These are phyloP conservation scores for Anthonomus grandis DNA, from an alignment of 1,140 invertebrate genomes.

Conservation along the genomic window DNA sequence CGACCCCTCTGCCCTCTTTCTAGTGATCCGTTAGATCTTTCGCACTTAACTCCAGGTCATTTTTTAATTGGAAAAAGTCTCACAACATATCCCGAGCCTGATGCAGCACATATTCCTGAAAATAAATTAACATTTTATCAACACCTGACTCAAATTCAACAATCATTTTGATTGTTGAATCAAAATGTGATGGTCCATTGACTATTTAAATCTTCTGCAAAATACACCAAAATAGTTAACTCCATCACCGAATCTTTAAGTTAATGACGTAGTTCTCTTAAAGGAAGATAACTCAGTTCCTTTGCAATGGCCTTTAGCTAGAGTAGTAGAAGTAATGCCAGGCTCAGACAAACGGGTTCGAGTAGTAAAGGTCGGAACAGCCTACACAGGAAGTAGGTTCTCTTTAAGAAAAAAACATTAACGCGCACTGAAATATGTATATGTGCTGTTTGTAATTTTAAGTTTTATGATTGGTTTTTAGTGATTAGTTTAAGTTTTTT, in stretches of 20 bases:
- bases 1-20: conserved; percentile 39
- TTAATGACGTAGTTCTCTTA: conserved; percentile 34
- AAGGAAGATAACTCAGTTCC: conserved; percentile 41
- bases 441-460: too few relatives aligned
- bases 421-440: too few relatives aligned
- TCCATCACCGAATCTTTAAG: neutral
- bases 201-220: conserved; percentile 29
- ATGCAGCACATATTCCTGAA: conserved; percentile 10
- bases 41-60: conserved; percentile 40
- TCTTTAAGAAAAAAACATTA: too few relatives aligned
- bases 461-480: too few relatives aligned
- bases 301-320: conserved; percentile 39
- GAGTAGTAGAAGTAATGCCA: conserved; percentile 16
- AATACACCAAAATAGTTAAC: conserved; percentile 5
- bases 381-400: too few relatives aligned
- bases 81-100: conserved; percentile 26
- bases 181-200: conserved; percentile 27
- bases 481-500: too few relatives aligned
- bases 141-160: conserved; percentile 9
- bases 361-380: conserved; percentile 8
- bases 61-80: conserved; percentile 44
- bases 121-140: conserved; percentile 21
- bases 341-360: conserved; percentile 1
- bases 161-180: conserved; percentile 40
- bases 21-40: conserved; percentile 32